A percentile compares a stretch with the other conserved stretches of the same genome.
These are phyloP conservation scores for Plotosus lineatus DNA, from an alignment of 2,113 vertebrate genomes.

Conservation along the genomic window DNA sequence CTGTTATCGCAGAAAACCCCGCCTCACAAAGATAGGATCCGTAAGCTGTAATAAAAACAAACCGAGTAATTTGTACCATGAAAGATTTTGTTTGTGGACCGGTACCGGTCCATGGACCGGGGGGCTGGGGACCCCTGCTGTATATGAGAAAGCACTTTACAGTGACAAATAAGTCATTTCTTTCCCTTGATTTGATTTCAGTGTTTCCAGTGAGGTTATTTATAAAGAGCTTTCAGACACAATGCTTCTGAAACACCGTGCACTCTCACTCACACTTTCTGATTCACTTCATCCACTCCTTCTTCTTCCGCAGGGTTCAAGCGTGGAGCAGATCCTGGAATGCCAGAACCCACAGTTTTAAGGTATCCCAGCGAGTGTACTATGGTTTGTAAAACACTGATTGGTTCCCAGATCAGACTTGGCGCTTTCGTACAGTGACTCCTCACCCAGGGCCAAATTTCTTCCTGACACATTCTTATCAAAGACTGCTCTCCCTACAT, in stretches of 20 bases:
- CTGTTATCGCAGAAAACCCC: too few species aligned
- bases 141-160: too few species aligned
- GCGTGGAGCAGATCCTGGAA: constrained; percentile 94
- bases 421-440: neutral
- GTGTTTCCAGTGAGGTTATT: neutral
- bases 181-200: neutral
- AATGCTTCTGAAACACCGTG: neutral
- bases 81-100: too few species aligned
- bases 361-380: constrained; percentile 73
- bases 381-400: neutral
- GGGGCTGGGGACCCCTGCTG: too few species aligned
- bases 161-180: neutral
- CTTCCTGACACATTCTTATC: neutral
- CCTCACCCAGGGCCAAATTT: neutral
- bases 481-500: neutral
- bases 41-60: too few species aligned
- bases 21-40: too few species aligned
- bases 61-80: too few species aligned
- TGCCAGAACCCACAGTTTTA: constrained; percentile 90
- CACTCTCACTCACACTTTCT: neutral
- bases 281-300: neutral
- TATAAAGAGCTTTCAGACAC: neutral
- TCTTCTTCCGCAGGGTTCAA: constrained; percentile 83
- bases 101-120: too few species aligned
- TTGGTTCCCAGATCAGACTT: neutral